Evolutionary conservation across 2,888 invertebrate genomes (phyloP).

Genomic region (Torymus tubicola): DNA sequence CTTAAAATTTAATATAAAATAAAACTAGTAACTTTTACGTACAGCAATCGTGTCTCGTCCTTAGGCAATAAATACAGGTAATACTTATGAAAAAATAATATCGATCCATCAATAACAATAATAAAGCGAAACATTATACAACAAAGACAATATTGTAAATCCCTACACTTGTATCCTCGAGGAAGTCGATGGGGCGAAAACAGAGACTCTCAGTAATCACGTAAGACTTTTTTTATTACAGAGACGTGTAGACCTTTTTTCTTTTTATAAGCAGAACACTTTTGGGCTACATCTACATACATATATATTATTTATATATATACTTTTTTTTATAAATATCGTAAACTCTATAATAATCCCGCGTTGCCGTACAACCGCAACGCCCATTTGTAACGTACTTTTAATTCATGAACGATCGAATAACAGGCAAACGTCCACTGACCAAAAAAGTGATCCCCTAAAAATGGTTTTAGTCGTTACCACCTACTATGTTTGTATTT

Average conservation of each 20-base stretch:
- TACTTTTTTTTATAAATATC: constrained; percentile 68
- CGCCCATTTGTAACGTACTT: constrained; percentile 63
- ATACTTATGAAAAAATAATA: constrained; percentile 50
- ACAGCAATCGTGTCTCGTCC: constrained; percentile 11
- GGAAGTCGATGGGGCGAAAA: constrained; percentile 31
- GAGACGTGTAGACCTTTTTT: constrained; percentile 68
- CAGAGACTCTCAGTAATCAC: constrained; percentile 30
- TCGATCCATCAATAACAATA: constrained; percentile 41
- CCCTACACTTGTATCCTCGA: constrained; percentile 11
- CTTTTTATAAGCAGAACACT: constrained; percentile 69
- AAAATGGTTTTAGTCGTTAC: constrained; percentile 52
- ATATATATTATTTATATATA: constrained; percentile 64
- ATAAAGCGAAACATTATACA: constrained; percentile 51
- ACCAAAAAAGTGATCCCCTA: constrained; percentile 68
- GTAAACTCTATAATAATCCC: constrained; percentile 70
- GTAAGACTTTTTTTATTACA: constrained; percentile 54
- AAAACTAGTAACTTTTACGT: constrained; percentile 22
- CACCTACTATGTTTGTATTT: constrained; percentile 17
- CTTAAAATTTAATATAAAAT: constrained; percentile 41
- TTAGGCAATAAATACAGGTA: constrained; percentile 43
- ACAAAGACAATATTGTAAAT: constrained; percentile 24
- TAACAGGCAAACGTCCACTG: constrained; percentile 69
- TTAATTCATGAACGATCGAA: constrained; percentile 63
- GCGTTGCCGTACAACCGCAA: constrained; percentile 65
- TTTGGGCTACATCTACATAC: constrained; percentile 70